phyloP scores from a whole-genome alignment of 23 tunicate species.

The Corella eumyota region DNA sequence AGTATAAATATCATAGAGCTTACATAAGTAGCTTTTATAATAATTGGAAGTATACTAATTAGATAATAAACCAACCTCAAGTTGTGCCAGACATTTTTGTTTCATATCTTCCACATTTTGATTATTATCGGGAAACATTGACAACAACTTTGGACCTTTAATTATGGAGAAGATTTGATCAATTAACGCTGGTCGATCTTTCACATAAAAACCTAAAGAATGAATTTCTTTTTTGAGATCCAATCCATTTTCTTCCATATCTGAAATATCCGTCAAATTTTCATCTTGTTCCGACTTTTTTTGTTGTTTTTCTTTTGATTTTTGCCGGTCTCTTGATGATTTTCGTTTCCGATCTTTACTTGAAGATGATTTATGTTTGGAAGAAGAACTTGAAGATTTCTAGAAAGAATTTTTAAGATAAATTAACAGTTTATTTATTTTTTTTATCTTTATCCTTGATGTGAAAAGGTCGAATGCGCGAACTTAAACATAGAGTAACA shows the following conservation, averaged over 20 bases:
- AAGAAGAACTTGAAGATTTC: not conserved
- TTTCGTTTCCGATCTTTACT: not conserved
- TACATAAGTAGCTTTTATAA: too few species aligned
- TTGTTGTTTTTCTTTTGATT: constrained; percentile 2
- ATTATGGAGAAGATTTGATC: constrained; percentile 44
- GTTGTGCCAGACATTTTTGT: constrained; percentile 31
- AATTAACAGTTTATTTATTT: not conserved
- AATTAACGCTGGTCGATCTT: constrained; percentile 38
- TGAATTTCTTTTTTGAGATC: constrained; percentile 28
- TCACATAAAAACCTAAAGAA: constrained; percentile 43
- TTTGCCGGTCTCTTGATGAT: constrained; percentile 5
- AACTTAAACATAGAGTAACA: too few species aligned
- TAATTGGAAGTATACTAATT: too few species aligned
- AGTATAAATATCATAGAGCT: too few species aligned
- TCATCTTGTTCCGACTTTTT: constrained; percentile 23
- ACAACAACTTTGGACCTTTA: constrained; percentile 44
- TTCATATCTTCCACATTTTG: too few species aligned
- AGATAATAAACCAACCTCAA: constrained; percentile 54
- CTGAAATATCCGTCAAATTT: constrained; percentile 48
- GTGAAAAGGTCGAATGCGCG: too few species aligned
- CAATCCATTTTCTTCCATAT: constrained; percentile 57
- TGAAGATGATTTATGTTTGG: too few species aligned
- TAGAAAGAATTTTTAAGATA: too few species aligned
- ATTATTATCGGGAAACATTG: constrained; percentile 80
- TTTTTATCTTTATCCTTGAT: too few species aligned